A percentile compares a stretch with the other conserved stretches of the same genome.
Conservation (phyloP, 2,113 vertebrate species). For the Gnathonemus echidnorhynchus region DNA sequence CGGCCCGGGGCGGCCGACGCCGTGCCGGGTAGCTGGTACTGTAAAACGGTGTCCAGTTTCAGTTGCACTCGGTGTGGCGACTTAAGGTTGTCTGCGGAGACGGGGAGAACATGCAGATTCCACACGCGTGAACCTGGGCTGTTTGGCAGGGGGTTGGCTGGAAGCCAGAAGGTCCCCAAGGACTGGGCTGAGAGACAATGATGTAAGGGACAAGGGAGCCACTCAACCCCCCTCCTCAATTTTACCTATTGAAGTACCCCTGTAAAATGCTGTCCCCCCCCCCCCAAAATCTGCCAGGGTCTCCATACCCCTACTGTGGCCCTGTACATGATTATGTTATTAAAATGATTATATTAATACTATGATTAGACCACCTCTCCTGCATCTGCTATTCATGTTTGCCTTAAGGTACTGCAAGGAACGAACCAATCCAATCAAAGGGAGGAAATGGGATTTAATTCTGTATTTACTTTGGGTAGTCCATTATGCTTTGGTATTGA, state of each 20-base stretch:
- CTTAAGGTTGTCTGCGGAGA: too few species aligned
- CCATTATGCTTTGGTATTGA: neutral
- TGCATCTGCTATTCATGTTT: neutral
- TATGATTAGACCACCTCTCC: neutral
- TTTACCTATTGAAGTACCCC: too few species aligned
- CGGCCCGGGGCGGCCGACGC: neutral
- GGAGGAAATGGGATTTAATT: neutral
- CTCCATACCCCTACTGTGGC: too few species aligned
- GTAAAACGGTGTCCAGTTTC: neutral
- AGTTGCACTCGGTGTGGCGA: neutral
- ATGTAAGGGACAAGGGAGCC: too few species aligned
- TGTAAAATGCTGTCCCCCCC: neutral
- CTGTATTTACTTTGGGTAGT: neutral
- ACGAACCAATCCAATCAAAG: neutral
- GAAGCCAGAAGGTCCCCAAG: too few species aligned
- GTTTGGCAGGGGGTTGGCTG: too few species aligned
- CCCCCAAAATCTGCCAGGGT: neutral
- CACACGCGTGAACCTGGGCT: too few species aligned
- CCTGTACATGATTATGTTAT: neutral
- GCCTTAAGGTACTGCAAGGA: neutral
- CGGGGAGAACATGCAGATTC: neutral
- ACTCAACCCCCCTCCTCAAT: too few species aligned
- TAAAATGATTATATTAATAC: neutral
- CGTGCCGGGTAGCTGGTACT: neutral
- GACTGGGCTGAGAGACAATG: too few species aligned